phyloP scores from a whole-genome alignment of 2,888 invertebrate genomes.

The Ophraella communa region DNA sequence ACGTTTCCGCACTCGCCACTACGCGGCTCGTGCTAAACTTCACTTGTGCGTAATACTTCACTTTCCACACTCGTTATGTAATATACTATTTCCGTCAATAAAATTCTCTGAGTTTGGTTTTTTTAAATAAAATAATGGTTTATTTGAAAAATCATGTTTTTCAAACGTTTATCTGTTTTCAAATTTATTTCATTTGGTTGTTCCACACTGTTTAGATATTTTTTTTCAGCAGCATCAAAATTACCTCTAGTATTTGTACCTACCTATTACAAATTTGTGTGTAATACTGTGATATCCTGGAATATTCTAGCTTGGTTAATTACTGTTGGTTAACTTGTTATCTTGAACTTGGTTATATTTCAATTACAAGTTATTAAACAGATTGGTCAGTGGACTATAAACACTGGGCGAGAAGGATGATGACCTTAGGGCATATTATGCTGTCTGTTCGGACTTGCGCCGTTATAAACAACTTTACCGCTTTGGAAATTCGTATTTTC shows the following conservation, averaged over 20 bases:
- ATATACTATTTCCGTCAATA: too few relatives aligned
- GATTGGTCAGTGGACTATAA: conserved; percentile 7
- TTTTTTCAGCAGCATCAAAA: too few relatives aligned
- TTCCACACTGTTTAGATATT: too few relatives aligned
- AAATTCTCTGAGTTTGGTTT: too few relatives aligned
- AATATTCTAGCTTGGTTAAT: background rate
- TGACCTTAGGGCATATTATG: background rate
- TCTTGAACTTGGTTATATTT: conserved; percentile 6
- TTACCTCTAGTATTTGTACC: background rate
- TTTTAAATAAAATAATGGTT: too few relatives aligned
- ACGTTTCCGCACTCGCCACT: too few relatives aligned
- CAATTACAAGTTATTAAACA: conserved; percentile 9
- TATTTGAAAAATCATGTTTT: too few relatives aligned
- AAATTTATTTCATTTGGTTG: too few relatives aligned
- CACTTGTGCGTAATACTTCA: too few relatives aligned
- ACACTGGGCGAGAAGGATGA: background rate
- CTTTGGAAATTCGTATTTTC: conserved; percentile 4
- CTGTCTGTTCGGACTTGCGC: background rate
- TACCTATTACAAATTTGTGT: background rate
- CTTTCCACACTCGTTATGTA: too few relatives aligned
- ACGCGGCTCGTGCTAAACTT: too few relatives aligned
- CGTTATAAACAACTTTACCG: background rate
- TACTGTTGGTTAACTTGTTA: background rate
- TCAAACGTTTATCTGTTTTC: too few relatives aligned
- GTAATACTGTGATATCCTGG: background rate